Conservation (phyloP, 2,113 vertebrate genomes). For the Chionis minor region DNA sequence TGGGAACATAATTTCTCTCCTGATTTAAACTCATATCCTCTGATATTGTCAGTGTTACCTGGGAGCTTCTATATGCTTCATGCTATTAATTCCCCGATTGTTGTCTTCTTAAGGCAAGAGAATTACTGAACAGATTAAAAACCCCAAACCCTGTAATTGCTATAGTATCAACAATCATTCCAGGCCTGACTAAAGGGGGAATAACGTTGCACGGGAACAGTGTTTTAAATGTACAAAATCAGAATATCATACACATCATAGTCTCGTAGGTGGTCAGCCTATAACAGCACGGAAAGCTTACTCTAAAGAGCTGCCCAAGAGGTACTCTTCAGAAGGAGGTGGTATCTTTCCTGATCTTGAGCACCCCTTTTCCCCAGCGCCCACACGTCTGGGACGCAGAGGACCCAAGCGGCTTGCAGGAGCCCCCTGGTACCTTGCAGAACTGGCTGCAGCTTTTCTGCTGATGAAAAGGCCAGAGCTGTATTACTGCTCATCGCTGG, state of each 20-base stretch:
- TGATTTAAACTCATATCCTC: neutral
- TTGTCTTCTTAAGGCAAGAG: neutral
- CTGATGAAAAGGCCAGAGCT: neutral
- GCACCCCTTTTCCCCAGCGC: neutral
- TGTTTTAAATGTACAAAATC: neutral
- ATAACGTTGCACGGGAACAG: neutral
- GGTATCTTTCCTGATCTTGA: neutral
- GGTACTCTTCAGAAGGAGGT: slow-evolving; percentile 17
- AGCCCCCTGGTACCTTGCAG: neutral
- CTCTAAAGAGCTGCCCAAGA: neutral
- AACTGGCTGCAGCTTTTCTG: neutral
- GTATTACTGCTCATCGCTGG: neutral
- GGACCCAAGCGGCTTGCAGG: neutral
- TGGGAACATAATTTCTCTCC: neutral
- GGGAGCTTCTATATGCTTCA: neutral
- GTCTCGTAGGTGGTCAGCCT: neutral
- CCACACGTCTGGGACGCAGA: neutral
- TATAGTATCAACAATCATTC: neutral
- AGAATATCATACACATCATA: neutral
- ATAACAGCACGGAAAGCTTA: neutral
- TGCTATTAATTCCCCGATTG: neutral
- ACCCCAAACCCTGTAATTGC: neutral
- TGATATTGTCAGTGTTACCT: neutral
- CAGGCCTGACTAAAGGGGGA: neutral
- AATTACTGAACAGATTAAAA: neutral